phyloP scores from a whole-genome alignment of 2,113 vertebrate genomes.

The Labeo catla region DNA sequence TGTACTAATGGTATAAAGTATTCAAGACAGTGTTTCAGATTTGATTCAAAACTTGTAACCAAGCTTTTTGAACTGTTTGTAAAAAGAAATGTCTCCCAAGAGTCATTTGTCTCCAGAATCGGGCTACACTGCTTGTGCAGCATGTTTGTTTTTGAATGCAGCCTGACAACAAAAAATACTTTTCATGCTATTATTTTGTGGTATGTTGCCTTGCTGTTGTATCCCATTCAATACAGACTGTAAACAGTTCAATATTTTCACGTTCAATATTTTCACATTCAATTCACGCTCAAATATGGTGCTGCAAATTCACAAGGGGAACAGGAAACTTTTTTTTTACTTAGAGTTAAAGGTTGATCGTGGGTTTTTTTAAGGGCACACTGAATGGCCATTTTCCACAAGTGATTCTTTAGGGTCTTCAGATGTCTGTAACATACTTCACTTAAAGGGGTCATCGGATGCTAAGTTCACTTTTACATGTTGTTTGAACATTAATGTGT shows the following conservation, averaged over 20 bases:
- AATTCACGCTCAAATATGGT: too few species aligned
- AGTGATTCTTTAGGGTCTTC: too few species aligned
- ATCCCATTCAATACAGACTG: neutral
- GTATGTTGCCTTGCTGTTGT: neutral
- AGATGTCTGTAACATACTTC: too few species aligned
- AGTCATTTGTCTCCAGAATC: neutral
- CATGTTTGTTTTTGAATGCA: neutral
- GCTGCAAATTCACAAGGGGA: neutral
- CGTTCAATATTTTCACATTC: neutral
- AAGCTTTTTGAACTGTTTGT: neutral
- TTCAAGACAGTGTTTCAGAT: neutral
- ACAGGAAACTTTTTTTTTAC: neutral
- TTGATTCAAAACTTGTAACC: neutral
- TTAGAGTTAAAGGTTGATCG: too few species aligned
- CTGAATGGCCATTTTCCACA: too few species aligned
- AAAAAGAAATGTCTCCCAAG: neutral
- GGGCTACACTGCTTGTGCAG: neutral
- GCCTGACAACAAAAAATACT: neutral
- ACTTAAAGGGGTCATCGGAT: too few species aligned
- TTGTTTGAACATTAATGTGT: too few species aligned
- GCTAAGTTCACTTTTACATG: too few species aligned
- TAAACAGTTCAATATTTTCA: neutral
- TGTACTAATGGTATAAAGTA: neutral
- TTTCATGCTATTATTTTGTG: neutral
- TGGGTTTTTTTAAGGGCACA: too few species aligned